Evolutionary conservation across 2,888 invertebrate genomes (phyloP).

Genomic region (Myopa testacea): DNA sequence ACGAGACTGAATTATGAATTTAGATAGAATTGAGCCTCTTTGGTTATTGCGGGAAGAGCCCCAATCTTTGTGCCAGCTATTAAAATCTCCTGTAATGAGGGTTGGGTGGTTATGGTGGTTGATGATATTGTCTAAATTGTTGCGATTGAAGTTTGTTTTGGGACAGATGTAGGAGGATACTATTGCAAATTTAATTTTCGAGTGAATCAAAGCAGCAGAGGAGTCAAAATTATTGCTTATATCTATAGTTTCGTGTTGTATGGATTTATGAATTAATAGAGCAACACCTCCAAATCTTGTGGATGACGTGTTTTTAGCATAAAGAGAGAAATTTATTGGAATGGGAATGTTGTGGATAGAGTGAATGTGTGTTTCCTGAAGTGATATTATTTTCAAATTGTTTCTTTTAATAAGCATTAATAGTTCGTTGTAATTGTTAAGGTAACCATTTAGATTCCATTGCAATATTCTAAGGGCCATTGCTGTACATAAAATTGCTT

Average conservation of each 20-base stretch:
- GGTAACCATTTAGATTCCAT: neutral
- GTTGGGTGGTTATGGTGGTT: too few species aligned
- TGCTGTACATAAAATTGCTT: neutral
- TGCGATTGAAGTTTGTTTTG: neutral
- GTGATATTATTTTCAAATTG: constrained; percentile 21
- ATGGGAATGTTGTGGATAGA: constrained; percentile 7
- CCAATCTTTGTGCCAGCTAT: constrained; percentile 34
- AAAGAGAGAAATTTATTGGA: constrained; percentile 39
- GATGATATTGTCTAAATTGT: constrained; percentile 11
- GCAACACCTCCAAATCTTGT: constrained; percentile 38
- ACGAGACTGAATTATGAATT: constrained; percentile 27
- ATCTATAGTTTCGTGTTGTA: constrained; percentile 36
- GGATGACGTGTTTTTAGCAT: constrained; percentile 27
- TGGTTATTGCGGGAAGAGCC: constrained; percentile 16
- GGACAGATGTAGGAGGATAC: constrained; percentile 41
- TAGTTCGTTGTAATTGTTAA: constrained; percentile 32
- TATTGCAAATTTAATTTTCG: constrained; percentile 42
- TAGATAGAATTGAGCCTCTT: constrained; percentile 20
- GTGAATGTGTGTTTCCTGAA: constrained; percentile 38
- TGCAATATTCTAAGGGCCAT: constrained; percentile 28
- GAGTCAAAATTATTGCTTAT: constrained; percentile 38
- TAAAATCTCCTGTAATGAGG: constrained; percentile 39
- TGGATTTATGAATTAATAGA: constrained; percentile 40
- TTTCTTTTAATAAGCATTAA: too few species aligned
- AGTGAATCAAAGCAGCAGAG: constrained; percentile 25